Percentiles rank a stretch among this genome's conserved stretches.
Conservation (phyloP, 1,140 invertebrate genomes). For the Aricia agestis region DNA sequence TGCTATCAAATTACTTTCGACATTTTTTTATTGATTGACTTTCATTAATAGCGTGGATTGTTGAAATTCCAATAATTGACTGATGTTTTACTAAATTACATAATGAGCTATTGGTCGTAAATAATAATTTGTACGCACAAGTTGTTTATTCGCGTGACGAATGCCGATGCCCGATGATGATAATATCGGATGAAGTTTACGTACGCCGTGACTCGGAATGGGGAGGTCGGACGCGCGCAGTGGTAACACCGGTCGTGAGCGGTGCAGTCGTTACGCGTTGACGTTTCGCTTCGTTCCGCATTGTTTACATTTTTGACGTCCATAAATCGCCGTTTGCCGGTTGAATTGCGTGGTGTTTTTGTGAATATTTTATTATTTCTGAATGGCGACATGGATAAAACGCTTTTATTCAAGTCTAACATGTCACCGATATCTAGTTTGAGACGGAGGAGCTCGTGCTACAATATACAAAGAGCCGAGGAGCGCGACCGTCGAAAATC, state of each 20-base stretch:
- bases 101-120: constrained; percentile 42
- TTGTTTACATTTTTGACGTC: constrained; percentile 74
- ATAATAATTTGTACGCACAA: constrained; percentile 18
- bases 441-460: constrained; percentile 71
- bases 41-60: not conserved
- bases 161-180: constrained; percentile 40
- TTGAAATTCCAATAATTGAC: constrained; percentile 17
- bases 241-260: constrained; percentile 65
- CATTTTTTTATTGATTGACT: not conserved
- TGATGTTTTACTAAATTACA: constrained; percentile 37
- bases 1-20: not conserved
- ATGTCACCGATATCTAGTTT: constrained; percentile 71
- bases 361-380: constrained; percentile 40
- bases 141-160: constrained; percentile 38
- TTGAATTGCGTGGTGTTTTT: constrained; percentile 29
- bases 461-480: constrained; percentile 73
- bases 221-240: constrained; percentile 50
- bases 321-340: constrained; percentile 30
- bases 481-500: constrained; percentile 71
- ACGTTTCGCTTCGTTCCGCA: constrained; percentile 41
- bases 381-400: constrained; percentile 73
- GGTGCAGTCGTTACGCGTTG: constrained; percentile 52
- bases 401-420: constrained; percentile 68
- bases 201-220: constrained; percentile 35
- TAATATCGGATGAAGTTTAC: constrained; percentile 32